These are phyloP conservation scores for Hecatera dysodea DNA, from an alignment of 2,888 invertebrate genomes.

Conservation along the genomic window DNA sequence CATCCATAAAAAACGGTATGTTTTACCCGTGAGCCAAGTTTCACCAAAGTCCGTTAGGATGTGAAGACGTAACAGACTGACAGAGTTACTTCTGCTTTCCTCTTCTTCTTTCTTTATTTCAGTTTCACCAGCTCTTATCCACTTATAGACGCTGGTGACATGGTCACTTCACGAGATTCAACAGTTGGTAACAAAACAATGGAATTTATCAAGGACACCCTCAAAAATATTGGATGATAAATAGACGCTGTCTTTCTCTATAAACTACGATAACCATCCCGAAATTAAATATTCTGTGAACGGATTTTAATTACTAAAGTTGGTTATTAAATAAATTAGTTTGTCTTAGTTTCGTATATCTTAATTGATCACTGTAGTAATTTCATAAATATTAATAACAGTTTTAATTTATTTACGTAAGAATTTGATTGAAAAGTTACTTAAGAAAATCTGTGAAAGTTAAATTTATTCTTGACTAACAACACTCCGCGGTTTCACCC, in stretches of 20 bases:
- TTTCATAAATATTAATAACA: conserved; percentile 37
- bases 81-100: too few species aligned
- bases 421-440: conserved; percentile 10
- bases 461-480: background rate
- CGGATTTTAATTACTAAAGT: conserved; percentile 48
- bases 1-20: too few species aligned
- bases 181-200: too few species aligned
- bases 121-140: too few species aligned
- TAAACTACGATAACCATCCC: background rate
- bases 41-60: too few species aligned
- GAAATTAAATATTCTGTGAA: conserved; percentile 38
- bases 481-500: too few species aligned
- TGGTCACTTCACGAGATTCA: too few species aligned
- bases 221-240: conserved; percentile 2
- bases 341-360: conserved; percentile 28
- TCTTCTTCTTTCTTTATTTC: too few species aligned
- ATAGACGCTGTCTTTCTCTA: background rate
- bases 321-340: conserved; percentile 44
- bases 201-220: background rate
- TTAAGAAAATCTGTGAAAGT: background rate
- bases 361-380: conserved; percentile 36
- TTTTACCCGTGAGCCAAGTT: too few species aligned
- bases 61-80: too few species aligned
- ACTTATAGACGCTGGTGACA: too few species aligned
- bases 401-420: conserved; percentile 16